phyloP scores from a whole-genome alignment of 1,140 invertebrate genomes.

The Varroa destructor region DNA sequence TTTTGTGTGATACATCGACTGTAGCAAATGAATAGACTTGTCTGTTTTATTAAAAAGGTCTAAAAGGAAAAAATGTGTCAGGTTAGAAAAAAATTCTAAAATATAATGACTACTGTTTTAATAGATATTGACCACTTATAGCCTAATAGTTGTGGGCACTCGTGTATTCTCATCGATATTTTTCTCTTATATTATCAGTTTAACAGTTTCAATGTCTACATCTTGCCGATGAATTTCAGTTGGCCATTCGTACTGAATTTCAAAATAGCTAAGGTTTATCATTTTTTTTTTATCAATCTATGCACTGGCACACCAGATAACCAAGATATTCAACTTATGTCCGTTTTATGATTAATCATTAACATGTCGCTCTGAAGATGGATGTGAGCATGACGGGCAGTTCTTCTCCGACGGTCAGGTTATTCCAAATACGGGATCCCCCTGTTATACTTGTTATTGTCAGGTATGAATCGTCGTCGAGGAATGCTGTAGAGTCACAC shows the following conservation, averaged over 20 bases:
- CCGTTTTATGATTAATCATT: constrained; percentile 6
- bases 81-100: too few relatives aligned
- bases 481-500: too few relatives aligned
- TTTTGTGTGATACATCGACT: too few relatives aligned
- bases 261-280: neutral
- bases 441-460: constrained; percentile 63
- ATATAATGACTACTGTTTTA: too few relatives aligned
- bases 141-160: too few relatives aligned
- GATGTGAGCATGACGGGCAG: constrained; percentile 58
- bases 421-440: constrained; percentile 48
- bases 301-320: neutral
- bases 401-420: constrained; percentile 60
- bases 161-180: too few relatives aligned
- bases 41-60: too few relatives aligned
- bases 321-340: neutral
- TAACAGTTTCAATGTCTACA: too few relatives aligned
- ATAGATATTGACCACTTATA: too few relatives aligned
- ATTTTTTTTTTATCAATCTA: neutral
- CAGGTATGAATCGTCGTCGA: constrained; percentile 50
- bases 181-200: too few relatives aligned
- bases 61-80: neutral
- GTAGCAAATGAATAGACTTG: too few relatives aligned
- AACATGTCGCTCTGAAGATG: constrained; percentile 40
- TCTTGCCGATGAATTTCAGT: too few relatives aligned
- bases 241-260: neutral